Percentiles rank a stretch among this genome's conserved stretches.
Evolutionary conservation across 2,888 invertebrate species (phyloP).

Genomic region (Spodoptera exigua): DNA sequence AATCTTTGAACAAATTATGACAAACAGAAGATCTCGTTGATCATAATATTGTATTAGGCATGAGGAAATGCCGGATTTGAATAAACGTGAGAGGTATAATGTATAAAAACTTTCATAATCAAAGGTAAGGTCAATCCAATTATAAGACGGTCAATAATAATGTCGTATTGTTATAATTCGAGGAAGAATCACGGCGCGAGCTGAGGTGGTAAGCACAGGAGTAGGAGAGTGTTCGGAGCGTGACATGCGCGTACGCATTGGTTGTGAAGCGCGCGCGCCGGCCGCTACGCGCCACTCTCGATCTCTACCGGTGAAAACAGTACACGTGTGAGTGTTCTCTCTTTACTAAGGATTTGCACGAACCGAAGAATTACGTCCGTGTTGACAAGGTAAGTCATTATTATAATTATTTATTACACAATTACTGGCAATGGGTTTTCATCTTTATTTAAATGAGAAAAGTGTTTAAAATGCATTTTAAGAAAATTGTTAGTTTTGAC

Average conservation of each 20-base stretch:
- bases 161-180: slow-evolving; percentile 31
- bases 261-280: slow-evolving; percentile 70
- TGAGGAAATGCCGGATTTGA: too few species aligned
- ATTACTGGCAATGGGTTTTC: too few species aligned
- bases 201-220: slow-evolving; percentile 45
- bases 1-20: too few species aligned
- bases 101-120: too few species aligned
- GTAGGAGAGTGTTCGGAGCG: slow-evolving; percentile 56
- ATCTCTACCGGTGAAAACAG: slow-evolving; percentile 63
- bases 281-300: slow-evolving; percentile 69
- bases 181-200: slow-evolving; percentile 39
- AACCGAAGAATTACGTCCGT: slow-evolving; percentile 26
- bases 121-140: background rate
- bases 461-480: too few species aligned
- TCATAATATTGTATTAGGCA: too few species aligned
- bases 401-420: slow-evolving; percentile 2
- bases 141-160: background rate
- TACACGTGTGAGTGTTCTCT: slow-evolving; percentile 62
- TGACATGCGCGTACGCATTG: slow-evolving; percentile 69
- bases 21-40: too few species aligned
- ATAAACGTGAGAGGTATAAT: too few species aligned
- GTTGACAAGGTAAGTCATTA: slow-evolving; percentile 36
- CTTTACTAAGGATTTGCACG: slow-evolving; percentile 50
- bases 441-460: too few species aligned
- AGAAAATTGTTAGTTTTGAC: too few species aligned